Conservation (phyloP, 2,113 vertebrate species). For the Nothocercus julius region DNA sequence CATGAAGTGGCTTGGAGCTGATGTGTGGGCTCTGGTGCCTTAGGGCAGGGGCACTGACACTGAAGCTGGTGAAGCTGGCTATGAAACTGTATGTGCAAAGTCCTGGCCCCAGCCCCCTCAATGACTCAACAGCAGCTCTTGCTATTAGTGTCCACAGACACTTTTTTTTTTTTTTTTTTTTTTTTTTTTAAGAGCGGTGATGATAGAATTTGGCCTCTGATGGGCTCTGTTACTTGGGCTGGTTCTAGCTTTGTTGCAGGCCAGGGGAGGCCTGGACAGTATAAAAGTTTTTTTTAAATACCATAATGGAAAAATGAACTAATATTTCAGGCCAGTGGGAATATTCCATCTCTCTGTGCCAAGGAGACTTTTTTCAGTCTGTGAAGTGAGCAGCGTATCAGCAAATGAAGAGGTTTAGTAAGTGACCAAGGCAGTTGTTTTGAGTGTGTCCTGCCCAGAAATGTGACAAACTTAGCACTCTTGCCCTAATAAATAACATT, state of each 20-base stretch:
- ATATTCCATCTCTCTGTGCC: conserved; percentile 27
- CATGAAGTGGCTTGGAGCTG: neutral
- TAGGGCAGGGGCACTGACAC: neutral
- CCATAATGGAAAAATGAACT: conserved; percentile 53
- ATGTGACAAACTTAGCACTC: neutral
- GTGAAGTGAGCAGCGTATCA: conserved; percentile 13
- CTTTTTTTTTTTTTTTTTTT: no score
- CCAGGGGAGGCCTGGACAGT: conserved; percentile 36
- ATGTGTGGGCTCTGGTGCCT: neutral
- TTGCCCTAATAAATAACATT: neutral
- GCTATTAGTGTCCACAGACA: neutral
- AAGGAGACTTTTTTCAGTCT: neutral
- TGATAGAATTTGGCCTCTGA: neutral
- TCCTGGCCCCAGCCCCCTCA: neutral
- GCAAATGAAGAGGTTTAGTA: conserved; percentile 44
- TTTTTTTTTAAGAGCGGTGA: neutral
- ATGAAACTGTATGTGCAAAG: neutral
- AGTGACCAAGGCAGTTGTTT: neutral
- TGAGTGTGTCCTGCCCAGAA: neutral
- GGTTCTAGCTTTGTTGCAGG: conserved; percentile 5
- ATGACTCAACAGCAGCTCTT: conserved; percentile 1
- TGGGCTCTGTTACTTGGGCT: neutral
- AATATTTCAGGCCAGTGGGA: conserved; percentile 42
- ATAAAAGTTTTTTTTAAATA: conserved; percentile 30
- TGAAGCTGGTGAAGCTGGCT: neutral